Percentiles rank a stretch among this genome's conserved stretches.
These are phyloP conservation scores for Phymatocera aterrima DNA, from an alignment of 2,888 invertebrate species.

Conservation along the genomic window DNA sequence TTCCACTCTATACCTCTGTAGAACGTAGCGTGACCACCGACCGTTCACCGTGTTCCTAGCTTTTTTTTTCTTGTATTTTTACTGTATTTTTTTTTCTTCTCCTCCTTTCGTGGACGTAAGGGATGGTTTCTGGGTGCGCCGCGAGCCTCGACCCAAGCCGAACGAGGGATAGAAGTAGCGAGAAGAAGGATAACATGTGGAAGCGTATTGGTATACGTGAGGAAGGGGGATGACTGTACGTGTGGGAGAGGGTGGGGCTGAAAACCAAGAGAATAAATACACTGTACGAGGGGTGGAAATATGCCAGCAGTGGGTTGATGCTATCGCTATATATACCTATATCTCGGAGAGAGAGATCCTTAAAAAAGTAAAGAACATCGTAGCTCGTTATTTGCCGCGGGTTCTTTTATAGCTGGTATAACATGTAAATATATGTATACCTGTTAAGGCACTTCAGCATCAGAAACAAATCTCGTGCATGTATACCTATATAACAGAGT, in stretches of 20 bases:
- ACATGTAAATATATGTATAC: too few species aligned
- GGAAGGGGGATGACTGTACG: conserved; percentile 22
- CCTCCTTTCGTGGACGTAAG: conserved; percentile 21
- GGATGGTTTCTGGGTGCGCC: conserved; percentile 42
- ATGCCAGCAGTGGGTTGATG: conserved; percentile 31
- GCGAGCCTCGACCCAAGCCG: conserved; percentile 15
- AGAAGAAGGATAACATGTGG: conserved; percentile 21
- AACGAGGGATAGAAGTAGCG: conserved; percentile 7
- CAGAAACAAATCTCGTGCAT: too few species aligned
- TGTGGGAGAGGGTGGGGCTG: conserved; percentile 20
- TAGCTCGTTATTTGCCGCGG: background rate
- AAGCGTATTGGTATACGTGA: background rate
- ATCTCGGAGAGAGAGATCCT: background rate
- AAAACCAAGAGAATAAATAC: conserved; percentile 39
- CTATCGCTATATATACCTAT: conserved; percentile 1
- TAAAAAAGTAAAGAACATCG: conserved; percentile 17
- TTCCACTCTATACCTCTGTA: background rate
- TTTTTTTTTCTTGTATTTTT: background rate
- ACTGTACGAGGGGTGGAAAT: conserved; percentile 31
- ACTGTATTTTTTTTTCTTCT: conserved; percentile 3
- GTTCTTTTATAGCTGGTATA: too few species aligned
- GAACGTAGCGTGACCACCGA: conserved; percentile 38
- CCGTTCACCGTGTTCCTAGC: conserved; percentile 2
- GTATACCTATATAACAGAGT: too few species aligned
- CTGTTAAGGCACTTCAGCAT: too few species aligned